Percentiles rank a stretch among this genome's conserved stretches.
Evolutionary conservation across 2,113 vertebrate genomes (phyloP).

Genomic region (Xerus inauris): DNA sequence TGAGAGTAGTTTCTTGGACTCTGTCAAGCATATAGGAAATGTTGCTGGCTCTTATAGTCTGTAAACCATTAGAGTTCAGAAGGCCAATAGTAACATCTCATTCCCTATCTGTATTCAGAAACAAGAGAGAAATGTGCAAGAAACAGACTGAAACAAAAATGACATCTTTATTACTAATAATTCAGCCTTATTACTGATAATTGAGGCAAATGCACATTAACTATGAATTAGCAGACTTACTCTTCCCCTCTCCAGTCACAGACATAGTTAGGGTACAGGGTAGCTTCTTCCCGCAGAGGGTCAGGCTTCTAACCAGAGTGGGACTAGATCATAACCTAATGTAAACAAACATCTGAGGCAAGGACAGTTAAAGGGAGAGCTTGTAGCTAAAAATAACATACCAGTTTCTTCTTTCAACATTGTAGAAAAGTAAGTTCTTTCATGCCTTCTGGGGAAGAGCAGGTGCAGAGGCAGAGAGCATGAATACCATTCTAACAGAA

Average conservation of each 20-base stretch:
- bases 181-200: not conserved
- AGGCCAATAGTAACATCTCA: not conserved
- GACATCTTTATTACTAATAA: not conserved
- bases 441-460: not conserved
- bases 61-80: not conserved
- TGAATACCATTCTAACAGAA: not conserved
- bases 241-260: accelerated
- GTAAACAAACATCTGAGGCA: not conserved
- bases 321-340: not conserved
- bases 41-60: not conserved
- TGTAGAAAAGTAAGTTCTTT: not conserved
- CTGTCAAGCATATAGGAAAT: not conserved
- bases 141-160: not conserved
- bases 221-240: not conserved
- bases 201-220: not conserved
- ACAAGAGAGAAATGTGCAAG: not conserved
- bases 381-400: not conserved
- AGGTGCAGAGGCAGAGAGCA: not conserved
- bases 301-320: not conserved
- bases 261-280: not conserved
- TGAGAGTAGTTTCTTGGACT: not conserved
- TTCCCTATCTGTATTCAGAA: not conserved
- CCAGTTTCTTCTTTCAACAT: not conserved
- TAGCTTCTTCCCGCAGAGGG: accelerated
- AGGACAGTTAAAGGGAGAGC: not conserved